Conservation (phyloP, 1,140 invertebrate species). For the Danaus plexippus region DNA sequence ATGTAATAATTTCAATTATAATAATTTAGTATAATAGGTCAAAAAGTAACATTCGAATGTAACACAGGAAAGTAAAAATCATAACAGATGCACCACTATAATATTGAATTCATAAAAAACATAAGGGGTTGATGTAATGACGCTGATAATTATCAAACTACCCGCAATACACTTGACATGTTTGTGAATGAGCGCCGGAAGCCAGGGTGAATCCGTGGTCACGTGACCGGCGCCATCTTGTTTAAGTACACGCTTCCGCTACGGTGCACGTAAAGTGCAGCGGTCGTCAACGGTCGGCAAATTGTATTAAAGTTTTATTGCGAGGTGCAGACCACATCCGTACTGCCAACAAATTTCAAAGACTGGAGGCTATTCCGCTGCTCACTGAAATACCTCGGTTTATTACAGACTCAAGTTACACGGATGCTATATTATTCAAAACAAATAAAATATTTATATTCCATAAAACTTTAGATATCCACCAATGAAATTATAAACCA, state of each 20-base stretch:
- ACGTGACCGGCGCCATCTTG: conserved; percentile 65
- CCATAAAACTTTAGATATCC: too few species aligned
- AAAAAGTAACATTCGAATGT: too few species aligned
- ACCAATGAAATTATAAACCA: too few species aligned
- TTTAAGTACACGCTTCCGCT: conserved; percentile 62
- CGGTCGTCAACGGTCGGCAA: conserved; percentile 39
- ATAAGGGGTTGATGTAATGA: conserved; percentile 52
- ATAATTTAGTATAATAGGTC: too few species aligned
- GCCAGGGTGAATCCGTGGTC: conserved; percentile 62
- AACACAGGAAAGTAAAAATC: conserved; percentile 32
- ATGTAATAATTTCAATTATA: too few species aligned
- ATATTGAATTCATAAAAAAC: conserved; percentile 45
- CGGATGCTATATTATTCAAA: too few species aligned
- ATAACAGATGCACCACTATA: conserved; percentile 58
- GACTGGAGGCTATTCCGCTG: conserved; percentile 11
- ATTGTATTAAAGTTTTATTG: conserved; percentile 44
- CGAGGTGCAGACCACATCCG: conserved; percentile 32
- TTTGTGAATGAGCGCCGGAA: conserved; percentile 59
- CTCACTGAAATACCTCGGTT: too few species aligned
- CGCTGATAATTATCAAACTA: conserved; percentile 63
- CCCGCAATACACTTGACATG: conserved; percentile 64
- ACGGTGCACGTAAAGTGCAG: conserved; percentile 43
- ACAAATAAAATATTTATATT: too few species aligned
- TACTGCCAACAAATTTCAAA: conserved; percentile 31
- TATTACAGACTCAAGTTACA: too few species aligned